Conservation (phyloP, 2,797 vertebrate species). For the Toxotes lorentzi region DNA sequence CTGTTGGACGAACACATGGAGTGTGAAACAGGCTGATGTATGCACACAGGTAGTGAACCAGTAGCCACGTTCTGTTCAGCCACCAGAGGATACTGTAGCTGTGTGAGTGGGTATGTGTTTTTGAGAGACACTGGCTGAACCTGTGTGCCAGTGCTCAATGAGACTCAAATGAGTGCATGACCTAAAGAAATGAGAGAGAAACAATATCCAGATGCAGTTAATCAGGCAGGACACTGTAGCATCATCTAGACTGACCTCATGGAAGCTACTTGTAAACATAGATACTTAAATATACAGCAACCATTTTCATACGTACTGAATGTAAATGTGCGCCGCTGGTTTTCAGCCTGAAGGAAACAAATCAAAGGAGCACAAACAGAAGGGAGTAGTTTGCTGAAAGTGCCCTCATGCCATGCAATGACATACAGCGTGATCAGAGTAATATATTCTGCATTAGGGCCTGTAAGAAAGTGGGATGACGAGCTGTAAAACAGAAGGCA, state of each 20-base stretch:
- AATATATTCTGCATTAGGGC: neutral
- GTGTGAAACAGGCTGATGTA: slow-evolving; percentile 69
- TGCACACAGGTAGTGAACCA: slow-evolving; percentile 53
- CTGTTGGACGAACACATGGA: slow-evolving; percentile 64
- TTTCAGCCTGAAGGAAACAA: neutral
- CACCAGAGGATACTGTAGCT: slow-evolving; percentile 25
- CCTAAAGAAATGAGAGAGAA: slow-evolving; percentile 16
- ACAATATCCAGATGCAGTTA: slow-evolving; percentile 1
- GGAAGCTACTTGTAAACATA: slow-evolving; percentile 9
- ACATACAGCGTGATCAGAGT: neutral
- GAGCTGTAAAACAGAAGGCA: slow-evolving; percentile 5
- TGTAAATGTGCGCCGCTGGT: neutral
- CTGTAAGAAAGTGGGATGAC: neutral
- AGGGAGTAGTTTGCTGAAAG: neutral
- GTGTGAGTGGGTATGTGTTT: slow-evolving; percentile 33
- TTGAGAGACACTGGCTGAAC: slow-evolving; percentile 3
- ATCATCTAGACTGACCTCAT: slow-evolving; percentile 4
- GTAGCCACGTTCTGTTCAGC: slow-evolving; percentile 23
- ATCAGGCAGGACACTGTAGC: neutral
- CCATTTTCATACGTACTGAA: neutral
- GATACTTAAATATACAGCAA: neutral
- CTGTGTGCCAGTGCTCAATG: neutral
- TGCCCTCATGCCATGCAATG: neutral
- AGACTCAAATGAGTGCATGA: slow-evolving; percentile 28
- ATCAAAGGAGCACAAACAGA: neutral